phyloP scores from a whole-genome alignment of 2,797 vertebrate genomes.

The Hipposideros larvatus region DNA sequence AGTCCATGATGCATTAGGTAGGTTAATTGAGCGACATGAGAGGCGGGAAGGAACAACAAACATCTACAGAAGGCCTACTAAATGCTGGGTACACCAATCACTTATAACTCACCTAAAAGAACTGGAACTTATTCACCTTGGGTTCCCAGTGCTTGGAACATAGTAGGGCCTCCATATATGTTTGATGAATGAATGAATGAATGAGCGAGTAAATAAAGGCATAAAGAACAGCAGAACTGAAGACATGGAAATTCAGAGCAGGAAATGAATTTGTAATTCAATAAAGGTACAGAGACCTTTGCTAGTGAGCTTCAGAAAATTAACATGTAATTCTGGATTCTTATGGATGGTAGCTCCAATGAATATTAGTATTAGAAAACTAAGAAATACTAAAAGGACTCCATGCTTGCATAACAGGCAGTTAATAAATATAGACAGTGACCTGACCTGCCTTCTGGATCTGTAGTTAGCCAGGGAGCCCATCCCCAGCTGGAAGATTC shows the following conservation, averaged over 20 bases:
- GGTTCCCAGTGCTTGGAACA: constrained; percentile 7
- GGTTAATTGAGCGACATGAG: not conserved
- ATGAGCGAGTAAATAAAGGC: not conserved
- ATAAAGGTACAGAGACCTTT: not conserved
- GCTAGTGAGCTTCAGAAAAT: not conserved
- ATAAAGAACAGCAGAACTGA: not conserved
- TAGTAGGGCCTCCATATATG: constrained; percentile 6
- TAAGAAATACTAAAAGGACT: constrained; percentile 24
- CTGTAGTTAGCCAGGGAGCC: constrained; percentile 64
- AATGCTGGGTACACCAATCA: not conserved
- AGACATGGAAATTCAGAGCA: not conserved
- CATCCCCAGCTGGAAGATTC: constrained; percentile 66
- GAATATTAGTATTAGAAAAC: constrained; percentile 21
- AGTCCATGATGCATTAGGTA: not conserved
- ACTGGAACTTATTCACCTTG: not conserved
- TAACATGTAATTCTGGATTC: constrained; percentile 3
- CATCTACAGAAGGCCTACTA: not conserved
- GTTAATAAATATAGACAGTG: constrained; percentile 19
- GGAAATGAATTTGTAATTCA: not conserved
- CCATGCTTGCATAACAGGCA: constrained; percentile 54
- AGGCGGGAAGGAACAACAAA: not conserved
- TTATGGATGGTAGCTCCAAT: not conserved
- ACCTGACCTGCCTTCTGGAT: constrained; percentile 69
- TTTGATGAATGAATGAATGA: constrained; percentile 3
- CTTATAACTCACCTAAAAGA: not conserved